phyloP scores from a whole-genome alignment of 1,140 invertebrate genomes.

The Drosophila fuyamai region DNA sequence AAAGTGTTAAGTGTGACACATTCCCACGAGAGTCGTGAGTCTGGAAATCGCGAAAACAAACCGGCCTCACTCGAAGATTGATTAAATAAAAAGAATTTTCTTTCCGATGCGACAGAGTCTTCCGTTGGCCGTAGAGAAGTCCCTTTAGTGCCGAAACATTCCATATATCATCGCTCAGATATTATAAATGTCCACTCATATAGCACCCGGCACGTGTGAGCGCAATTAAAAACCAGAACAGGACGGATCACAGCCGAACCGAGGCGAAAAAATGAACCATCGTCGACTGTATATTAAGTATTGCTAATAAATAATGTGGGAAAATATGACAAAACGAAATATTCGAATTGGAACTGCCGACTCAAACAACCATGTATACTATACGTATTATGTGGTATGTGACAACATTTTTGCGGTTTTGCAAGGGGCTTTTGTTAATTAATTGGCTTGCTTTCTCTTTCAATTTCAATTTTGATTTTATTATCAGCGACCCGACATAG shows the following conservation, averaged over 20 bases:
- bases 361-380: neutral
- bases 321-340: slow-evolving; percentile 60
- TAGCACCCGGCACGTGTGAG: slow-evolving; percentile 66
- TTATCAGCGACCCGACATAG: slow-evolving; percentile 44
- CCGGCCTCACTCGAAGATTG: neutral
- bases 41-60: slow-evolving; percentile 3
- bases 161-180: slow-evolving; percentile 66
- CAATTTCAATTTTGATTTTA: slow-evolving; percentile 46
- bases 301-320: slow-evolving; percentile 76
- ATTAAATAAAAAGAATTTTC: neutral
- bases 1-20: neutral
- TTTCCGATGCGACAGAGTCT: neutral
- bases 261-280: slow-evolving; percentile 7
- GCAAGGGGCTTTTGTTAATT: slow-evolving; percentile 52
- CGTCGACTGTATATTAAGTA: slow-evolving; percentile 72
- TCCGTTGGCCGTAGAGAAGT: slow-evolving; percentile 40
- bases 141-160: slow-evolving; percentile 71
- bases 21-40: slow-evolving; percentile 15
- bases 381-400: slow-evolving; percentile 21
- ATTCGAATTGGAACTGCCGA: slow-evolving; percentile 32
- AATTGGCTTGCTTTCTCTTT: slow-evolving; percentile 64
- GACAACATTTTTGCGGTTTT: slow-evolving; percentile 45
- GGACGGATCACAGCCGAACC: slow-evolving; percentile 4
- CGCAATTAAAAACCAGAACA: slow-evolving; percentile 66
- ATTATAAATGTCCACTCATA: slow-evolving; percentile 38